Base-by-base conservation (phyloP, 2,888 invertebrate species). In the Stomorhina lunata region DNA sequence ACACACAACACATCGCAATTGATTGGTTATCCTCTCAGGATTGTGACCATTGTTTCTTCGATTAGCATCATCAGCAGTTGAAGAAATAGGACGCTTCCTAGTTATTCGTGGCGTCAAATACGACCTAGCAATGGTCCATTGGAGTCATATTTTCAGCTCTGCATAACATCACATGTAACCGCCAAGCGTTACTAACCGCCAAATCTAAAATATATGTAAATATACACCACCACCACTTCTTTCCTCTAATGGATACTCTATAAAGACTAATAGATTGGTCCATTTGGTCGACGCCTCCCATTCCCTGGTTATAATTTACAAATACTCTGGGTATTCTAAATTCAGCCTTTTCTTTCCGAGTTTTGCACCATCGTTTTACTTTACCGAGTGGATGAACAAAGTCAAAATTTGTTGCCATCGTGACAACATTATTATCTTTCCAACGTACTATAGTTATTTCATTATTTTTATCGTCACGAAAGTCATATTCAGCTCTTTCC, bases 241-340 rank as follows among this genome's bases (percentile, higher is more conserved):
- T 32, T 32, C 32, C 32, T 32, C 9, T 4, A 6, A n/a, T n/a
- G n/a, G n/a, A n/a, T n/a, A n/a, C n/a, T n/a, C n/a, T n/a, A n/a
- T 17, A 57, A 55, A 55, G 53, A 29, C 29, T 55, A n/a, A 34
- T 20, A 6, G 34, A 48, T 20, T 65, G n/a, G n/a, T n/a, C n/a
- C n/a, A n/a, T n/a, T n/a, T 32, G 32, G 32, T 32, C 32, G 9
- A 32, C 32, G 9, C 32, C 32, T 32, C 32, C 32, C 32, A 32
- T 32, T 32, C 32, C 40, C 40, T 40, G 7, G 40, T n/a, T 40
- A n/a, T 40, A 40, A 40, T 40, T 40, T 32, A 50, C 50, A 66
- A 66, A 50, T 2, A 50, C 20, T 34, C 32, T 50, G 5, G 66
- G 50, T 66, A 66, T 50, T 20, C 9, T 29, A 9, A 65, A 65